Evolutionary conservation across 2,888 invertebrate genomes (phyloP).

Genomic region (Agelastica alni): DNA sequence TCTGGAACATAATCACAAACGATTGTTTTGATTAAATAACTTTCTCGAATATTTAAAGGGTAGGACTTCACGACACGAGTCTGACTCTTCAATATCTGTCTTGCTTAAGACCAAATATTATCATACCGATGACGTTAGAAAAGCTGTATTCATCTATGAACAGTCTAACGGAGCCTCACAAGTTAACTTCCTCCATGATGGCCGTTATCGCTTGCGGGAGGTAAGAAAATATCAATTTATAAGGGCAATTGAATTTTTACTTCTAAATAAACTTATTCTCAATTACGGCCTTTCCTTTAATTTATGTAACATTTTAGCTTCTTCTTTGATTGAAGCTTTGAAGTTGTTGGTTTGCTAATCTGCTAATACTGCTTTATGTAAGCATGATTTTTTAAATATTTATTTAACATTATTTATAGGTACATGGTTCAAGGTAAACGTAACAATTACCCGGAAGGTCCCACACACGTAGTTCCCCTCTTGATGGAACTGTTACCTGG

Average conservation of each 20-base stretch:
- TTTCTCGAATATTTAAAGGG: too few species aligned
- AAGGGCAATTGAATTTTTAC: too few species aligned
- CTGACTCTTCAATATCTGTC: conserved; percentile 76
- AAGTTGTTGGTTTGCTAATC: too few species aligned
- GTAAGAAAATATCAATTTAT: too few species aligned
- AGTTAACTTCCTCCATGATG: conserved; percentile 72
- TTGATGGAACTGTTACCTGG: conserved; percentile 82
- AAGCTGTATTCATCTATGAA: conserved; percentile 79
- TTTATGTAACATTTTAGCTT: not conserved
- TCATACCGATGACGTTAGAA: conserved; percentile 83
- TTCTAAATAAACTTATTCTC: too few species aligned
- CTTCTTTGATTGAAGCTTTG: too few species aligned
- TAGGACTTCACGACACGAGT: conserved; percentile 65
- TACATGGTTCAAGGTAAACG: conserved; percentile 59
- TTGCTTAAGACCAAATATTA: conserved; percentile 76
- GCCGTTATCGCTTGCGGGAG: conserved; percentile 72
- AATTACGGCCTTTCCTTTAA: too few species aligned
- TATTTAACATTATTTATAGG: too few species aligned
- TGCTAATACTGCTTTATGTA: too few species aligned
- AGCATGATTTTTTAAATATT: too few species aligned
- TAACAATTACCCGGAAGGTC: conserved; percentile 72
- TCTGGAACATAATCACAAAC: too few species aligned
- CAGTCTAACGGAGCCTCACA: conserved; percentile 87
- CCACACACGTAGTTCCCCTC: conserved; percentile 79
- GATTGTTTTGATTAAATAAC: too few species aligned